Conservation (phyloP, 2,113 vertebrate species). For the Trochalopteron elliotii region DNA sequence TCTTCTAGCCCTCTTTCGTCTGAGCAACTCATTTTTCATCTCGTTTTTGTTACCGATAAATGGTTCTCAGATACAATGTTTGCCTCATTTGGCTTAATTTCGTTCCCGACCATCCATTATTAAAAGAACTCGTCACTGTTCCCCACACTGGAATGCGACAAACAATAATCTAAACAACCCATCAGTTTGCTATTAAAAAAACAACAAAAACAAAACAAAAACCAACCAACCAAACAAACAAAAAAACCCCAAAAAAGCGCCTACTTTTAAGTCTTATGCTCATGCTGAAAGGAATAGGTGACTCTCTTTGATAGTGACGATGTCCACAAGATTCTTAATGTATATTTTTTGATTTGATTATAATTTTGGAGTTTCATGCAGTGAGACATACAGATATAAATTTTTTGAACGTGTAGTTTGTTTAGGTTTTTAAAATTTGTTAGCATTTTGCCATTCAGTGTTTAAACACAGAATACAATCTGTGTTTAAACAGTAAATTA, state of each 20-base stretch:
- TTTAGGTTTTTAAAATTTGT: neutral
- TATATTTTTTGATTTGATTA: neutral
- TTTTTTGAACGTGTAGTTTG: neutral
- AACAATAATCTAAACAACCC: neutral
- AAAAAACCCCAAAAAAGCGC: neutral
- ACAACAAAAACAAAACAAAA: too few relatives aligned
- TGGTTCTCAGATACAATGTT: neutral
- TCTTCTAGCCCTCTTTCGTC: neutral
- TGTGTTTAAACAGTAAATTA: neutral
- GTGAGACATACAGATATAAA: neutral
- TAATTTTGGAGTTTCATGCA: neutral
- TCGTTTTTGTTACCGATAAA: neutral
- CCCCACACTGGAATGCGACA: neutral
- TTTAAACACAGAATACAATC: neutral
- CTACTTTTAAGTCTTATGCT: neutral
- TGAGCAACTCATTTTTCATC: neutral
- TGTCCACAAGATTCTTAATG: neutral
- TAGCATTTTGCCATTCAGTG: neutral
- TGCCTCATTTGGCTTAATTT: neutral
- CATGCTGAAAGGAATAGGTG: neutral
- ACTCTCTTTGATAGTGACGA: neutral
- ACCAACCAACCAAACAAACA: too few relatives aligned
- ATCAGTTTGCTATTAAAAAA: fast-evolving
- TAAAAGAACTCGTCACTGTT: neutral
- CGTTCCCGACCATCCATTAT: too few relatives aligned